These are phyloP conservation scores for Podarcis raffonei DNA, from an alignment of 2,113 vertebrate species.

Conservation along the genomic window DNA sequence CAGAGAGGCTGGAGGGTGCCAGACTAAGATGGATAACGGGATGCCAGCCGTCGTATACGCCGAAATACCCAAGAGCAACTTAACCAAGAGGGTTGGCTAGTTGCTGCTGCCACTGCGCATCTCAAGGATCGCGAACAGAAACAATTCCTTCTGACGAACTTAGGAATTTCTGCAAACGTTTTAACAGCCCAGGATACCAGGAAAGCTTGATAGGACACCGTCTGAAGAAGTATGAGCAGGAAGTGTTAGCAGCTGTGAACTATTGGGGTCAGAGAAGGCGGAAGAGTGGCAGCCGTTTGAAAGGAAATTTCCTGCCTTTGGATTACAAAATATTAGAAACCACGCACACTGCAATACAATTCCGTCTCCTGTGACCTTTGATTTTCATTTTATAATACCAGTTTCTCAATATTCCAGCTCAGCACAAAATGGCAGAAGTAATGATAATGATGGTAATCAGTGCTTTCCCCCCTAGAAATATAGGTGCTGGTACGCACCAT, in stretches of 20 bases:
- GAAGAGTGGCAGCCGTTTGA: background rate
- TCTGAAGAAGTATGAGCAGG: background rate
- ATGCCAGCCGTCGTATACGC: background rate
- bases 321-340: background rate
- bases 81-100: background rate
- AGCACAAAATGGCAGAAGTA: no score
- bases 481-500: no score
- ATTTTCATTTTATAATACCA: no score
- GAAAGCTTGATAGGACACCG: background rate
- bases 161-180: background rate
- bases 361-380: background rate
- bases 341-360: background rate
- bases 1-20: background rate
- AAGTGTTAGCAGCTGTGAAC: background rate
- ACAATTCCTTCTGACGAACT: background rate
- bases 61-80: background rate
- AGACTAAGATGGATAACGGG: background rate
- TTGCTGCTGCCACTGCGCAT: background rate
- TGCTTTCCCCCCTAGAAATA: no score
- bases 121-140: background rate
- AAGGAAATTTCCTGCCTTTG: background rate
- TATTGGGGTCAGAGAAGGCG: background rate
- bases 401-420: no score
- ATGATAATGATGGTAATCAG: no score
- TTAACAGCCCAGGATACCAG: background rate